Conservation (phyloP, 2,888 invertebrate species). For the Ectemnius cavifrons region DNA sequence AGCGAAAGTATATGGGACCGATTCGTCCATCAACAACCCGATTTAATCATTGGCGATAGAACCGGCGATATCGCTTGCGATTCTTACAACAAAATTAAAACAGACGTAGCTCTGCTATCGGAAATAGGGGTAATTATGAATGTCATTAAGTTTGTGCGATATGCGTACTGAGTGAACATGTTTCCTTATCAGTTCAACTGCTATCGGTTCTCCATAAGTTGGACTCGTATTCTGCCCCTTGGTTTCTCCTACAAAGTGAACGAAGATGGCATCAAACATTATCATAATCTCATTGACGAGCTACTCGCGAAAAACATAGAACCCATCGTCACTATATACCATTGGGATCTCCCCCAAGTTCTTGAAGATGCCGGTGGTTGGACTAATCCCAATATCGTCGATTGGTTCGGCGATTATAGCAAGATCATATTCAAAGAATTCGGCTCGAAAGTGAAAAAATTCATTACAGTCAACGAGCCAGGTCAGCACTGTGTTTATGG, state of each 20-base stretch:
- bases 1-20: constrained; percentile 83
- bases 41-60: constrained; percentile 80
- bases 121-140: constrained; percentile 62
- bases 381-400: constrained; percentile 84
- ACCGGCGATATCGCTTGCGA: constrained; percentile 83
- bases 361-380: constrained; percentile 85
- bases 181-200: constrained; percentile 72
- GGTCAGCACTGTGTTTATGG: constrained; percentile 80
- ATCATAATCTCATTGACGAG: constrained; percentile 77
- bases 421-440: constrained; percentile 82
- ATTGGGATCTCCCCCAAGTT: constrained; percentile 85
- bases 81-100: constrained; percentile 43
- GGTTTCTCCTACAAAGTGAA: constrained; percentile 72
- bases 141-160: neutral
- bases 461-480: constrained; percentile 90
- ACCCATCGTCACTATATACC: constrained; percentile 86
- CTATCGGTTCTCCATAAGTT: constrained; percentile 75
- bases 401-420: constrained; percentile 83
- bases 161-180: neutral
- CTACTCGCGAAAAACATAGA: constrained; percentile 82
- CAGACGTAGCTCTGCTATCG: constrained; percentile 45
- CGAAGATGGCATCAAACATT: constrained; percentile 78
- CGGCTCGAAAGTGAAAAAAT: constrained; percentile 83
- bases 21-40: constrained; percentile 79
- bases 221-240: constrained; percentile 79